Evolutionary conservation across 2,797 vertebrate genomes (phyloP).

Genomic region (Orestias chungarensis): DNA sequence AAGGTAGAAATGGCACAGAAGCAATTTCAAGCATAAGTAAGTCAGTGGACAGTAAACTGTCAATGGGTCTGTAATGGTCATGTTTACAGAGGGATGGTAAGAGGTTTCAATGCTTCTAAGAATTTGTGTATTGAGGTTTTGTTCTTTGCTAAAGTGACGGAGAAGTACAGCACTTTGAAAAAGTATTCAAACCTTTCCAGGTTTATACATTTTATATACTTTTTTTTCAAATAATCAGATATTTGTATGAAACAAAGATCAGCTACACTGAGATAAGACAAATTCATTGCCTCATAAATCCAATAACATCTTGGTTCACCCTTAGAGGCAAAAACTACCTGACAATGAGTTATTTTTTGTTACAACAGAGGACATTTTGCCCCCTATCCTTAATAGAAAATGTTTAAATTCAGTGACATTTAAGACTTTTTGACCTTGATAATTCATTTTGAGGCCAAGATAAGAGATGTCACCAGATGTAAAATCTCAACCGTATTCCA

Average conservation of each 20-base stretch:
- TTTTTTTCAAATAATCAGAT: slow-evolving; percentile 22
- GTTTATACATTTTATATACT: not conserved
- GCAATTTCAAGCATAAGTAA: slow-evolving; percentile 27
- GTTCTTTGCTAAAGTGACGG: not conserved
- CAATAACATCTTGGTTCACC: not conserved
- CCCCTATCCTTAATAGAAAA: no score
- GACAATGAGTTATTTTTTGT: not conserved
- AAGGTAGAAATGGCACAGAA: slow-evolving; percentile 54
- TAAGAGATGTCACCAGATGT: no score
- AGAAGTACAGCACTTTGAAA: not conserved
- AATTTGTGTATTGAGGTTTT: not conserved
- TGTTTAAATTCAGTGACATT: no score
- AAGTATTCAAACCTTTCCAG: not conserved
- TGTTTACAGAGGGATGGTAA: slow-evolving; percentile 40
- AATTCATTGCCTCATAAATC: not conserved
- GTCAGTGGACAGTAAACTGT: slow-evolving; percentile 52
- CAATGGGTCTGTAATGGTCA: slow-evolving; percentile 57
- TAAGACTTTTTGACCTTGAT: no score
- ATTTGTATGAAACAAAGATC: not conserved
- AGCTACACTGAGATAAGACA: not conserved
- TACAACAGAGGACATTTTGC: no score
- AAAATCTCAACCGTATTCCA: not conserved
- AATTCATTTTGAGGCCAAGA: no score
- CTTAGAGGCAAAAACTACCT: not conserved
- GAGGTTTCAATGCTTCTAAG: slow-evolving; percentile 2